A percentile compares a stretch with the other conserved stretches of the same genome.
phyloP scores from a whole-genome alignment of 2,888 invertebrate genomes.

The Chymomyza fuscimana region DNA sequence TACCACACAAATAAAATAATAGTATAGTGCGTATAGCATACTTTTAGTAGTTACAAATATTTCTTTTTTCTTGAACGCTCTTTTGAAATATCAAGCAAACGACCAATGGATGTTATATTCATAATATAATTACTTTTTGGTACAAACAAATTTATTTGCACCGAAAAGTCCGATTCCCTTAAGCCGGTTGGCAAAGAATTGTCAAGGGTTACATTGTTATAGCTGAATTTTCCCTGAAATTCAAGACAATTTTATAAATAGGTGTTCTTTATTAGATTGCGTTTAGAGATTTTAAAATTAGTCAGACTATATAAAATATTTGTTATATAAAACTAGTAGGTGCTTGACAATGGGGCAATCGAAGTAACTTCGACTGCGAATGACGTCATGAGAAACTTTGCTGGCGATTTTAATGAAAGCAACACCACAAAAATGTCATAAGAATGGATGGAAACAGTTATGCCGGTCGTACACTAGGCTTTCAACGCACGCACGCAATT shows the following conservation, averaged over 20 bases:
- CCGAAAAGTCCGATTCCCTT: constrained; percentile 40
- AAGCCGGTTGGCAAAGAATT: constrained; percentile 46
- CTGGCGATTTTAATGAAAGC: too few relatives aligned
- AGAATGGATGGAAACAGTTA: too few relatives aligned
- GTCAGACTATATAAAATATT: too few relatives aligned
- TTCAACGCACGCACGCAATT: too few relatives aligned
- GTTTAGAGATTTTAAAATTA: too few relatives aligned
- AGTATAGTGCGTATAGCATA: constrained; percentile 15
- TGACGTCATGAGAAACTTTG: too few relatives aligned
- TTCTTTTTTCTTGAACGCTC: constrained; percentile 35
- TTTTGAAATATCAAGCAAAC: constrained; percentile 39
- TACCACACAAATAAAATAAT: neutral
- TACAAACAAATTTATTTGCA: constrained; percentile 36
- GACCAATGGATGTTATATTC: constrained; percentile 41
- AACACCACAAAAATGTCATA: too few relatives aligned
- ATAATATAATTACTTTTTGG: constrained; percentile 31
- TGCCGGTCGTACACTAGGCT: too few relatives aligned
- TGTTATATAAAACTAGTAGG: too few relatives aligned
- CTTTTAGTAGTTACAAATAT: constrained; percentile 44
- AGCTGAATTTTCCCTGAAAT: constrained; percentile 39
- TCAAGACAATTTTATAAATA: neutral
- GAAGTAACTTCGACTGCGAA: too few relatives aligned
- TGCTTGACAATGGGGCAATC: too few relatives aligned
- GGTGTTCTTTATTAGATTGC: neutral
- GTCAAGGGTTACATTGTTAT: constrained; percentile 41